Conservation (phyloP, 2,113 vertebrate genomes). For the Corythornis vintsioides region DNA sequence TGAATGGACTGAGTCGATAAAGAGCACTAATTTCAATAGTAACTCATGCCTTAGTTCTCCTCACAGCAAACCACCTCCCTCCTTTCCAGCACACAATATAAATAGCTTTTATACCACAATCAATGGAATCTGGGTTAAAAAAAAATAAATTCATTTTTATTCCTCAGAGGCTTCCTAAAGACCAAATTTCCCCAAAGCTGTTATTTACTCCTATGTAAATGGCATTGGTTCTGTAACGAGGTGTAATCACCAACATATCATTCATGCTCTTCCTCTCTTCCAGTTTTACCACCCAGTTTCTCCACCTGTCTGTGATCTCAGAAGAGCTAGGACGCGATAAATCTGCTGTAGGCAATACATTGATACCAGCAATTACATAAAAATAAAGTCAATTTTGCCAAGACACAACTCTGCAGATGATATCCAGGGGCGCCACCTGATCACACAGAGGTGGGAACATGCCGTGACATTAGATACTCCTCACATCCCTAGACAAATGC, state of each 20-base stretch:
- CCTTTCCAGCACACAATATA: neutral
- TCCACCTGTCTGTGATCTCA: neutral
- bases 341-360: neutral
- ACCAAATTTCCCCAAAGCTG: neutral
- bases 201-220: conserved; percentile 12
- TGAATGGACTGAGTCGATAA: conserved; percentile 72
- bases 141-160: conserved; percentile 11
- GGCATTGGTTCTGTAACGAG: neutral
- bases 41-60: conserved; percentile 78
- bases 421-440: neutral
- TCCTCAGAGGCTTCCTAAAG: neutral
- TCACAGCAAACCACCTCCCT: conserved; percentile 21
- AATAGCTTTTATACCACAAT: neutral
- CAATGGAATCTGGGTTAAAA: neutral
- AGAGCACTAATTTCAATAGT: conserved; percentile 75
- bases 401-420: neutral
- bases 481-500: neutral
- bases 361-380: neutral
- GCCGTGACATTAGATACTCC: neutral
- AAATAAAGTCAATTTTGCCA: neutral
- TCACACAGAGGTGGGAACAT: neutral
- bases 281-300: neutral
- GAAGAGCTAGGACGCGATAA: neutral
- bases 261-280: neutral
- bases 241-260: neutral